phyloP scores from a whole-genome alignment of 1,140 invertebrate genomes.

The Lucilia cuprina region DNA sequence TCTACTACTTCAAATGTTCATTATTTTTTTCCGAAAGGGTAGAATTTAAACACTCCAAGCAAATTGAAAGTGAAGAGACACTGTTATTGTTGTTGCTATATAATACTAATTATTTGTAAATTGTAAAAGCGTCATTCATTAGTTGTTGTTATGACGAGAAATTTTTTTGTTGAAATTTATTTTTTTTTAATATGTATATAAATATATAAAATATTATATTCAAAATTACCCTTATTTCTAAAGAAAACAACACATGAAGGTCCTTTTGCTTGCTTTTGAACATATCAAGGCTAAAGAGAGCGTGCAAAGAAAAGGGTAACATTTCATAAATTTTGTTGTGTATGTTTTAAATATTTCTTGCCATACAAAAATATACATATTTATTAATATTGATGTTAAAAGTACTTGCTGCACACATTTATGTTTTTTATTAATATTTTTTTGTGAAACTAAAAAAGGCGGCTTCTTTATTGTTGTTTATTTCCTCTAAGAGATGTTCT shows the following conservation, averaged over 20 bases:
- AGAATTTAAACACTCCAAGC: not conserved
- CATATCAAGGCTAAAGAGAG: not conserved
- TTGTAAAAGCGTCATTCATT: conserved; percentile 24
- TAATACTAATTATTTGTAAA: conserved; percentile 16
- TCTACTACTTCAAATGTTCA: not conserved
- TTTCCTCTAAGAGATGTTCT: not conserved
- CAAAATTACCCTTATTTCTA: conserved; percentile 5
- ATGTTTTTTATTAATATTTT: not conserved
- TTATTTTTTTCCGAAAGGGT: not conserved
- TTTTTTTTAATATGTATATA: too few relatives aligned
- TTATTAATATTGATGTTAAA: not conserved
- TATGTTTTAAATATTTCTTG: not conserved
- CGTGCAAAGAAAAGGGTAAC: not conserved
- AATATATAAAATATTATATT: not conserved
- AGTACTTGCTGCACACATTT: not conserved
- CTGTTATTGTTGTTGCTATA: not conserved
- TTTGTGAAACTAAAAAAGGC: not conserved
- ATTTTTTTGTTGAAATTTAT: too few relatives aligned
- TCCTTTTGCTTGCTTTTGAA: not conserved
- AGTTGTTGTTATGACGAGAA: not conserved
- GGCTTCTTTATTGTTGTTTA: conserved; percentile 16
- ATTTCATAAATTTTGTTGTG: not conserved
- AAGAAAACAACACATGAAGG: not conserved
- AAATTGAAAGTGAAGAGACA: not conserved
- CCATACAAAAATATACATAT: not conserved